Conservation (phyloP, 2,888 invertebrate species). For the Melanostoma mellinum region DNA sequence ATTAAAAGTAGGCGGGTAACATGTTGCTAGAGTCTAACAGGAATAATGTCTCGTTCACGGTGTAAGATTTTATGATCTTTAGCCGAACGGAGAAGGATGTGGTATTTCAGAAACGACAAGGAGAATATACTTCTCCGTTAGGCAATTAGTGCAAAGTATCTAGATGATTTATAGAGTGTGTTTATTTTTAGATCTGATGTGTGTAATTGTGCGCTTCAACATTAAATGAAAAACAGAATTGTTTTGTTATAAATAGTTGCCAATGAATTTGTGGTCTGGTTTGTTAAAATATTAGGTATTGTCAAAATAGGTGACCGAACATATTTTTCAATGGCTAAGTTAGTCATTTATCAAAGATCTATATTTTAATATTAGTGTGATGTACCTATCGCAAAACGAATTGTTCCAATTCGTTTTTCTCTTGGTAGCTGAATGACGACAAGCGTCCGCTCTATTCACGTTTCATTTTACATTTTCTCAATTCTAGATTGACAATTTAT, state of each 20-base stretch:
- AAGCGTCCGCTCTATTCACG: too few species aligned
- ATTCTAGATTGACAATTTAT: too few species aligned
- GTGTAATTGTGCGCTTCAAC: slow-evolving; percentile 55
- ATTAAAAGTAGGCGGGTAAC: slow-evolving; percentile 61
- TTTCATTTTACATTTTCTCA: too few species aligned
- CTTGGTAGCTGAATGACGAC: too few species aligned
- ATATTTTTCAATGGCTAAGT: too few species aligned
- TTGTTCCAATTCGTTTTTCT: too few species aligned
- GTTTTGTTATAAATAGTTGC: slow-evolving; percentile 61
- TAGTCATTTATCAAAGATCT: too few species aligned
- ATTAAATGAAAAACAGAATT: slow-evolving; percentile 66
- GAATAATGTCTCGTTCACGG: slow-evolving; percentile 5
- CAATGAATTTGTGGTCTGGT: slow-evolving; percentile 61
- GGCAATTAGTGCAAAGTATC: slow-evolving; percentile 67
- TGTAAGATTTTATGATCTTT: slow-evolving; percentile 44
- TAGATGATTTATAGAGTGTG: slow-evolving; percentile 55
- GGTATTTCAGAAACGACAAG: not conserved
- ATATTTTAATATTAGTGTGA: too few species aligned
- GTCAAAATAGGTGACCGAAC: too few species aligned
- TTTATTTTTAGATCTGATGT: slow-evolving; percentile 52
- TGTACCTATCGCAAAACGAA: too few species aligned
- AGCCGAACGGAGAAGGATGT: slow-evolving; percentile 48
- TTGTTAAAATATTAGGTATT: slow-evolving; percentile 49
- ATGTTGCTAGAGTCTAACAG: slow-evolving; percentile 44
- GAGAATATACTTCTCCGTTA: slow-evolving; percentile 16